phyloP scores from a whole-genome alignment of 1,140 invertebrate genomes.

The Andricus grossulariae region DNA sequence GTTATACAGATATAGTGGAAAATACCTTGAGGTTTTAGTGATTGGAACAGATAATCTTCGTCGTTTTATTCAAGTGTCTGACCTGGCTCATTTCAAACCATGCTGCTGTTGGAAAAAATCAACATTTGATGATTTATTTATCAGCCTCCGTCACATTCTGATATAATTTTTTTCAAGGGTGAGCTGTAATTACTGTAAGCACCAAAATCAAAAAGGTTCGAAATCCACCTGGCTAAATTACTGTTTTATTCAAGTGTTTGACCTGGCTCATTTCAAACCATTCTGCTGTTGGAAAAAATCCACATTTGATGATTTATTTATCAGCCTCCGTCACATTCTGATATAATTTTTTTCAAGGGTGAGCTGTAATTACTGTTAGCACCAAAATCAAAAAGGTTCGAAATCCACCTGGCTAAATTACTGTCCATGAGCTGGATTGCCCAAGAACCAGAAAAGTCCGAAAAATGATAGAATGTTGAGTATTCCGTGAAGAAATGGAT shows the following conservation, averaged over 20 bases:
- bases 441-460: no score
- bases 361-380: constrained; percentile 29
- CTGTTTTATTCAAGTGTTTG: no score
- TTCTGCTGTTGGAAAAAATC: no score
- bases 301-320: background rate
- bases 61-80: constrained; percentile 10
- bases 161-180: constrained; percentile 37
- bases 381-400: no score
- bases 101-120: background rate
- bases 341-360: constrained; percentile 28
- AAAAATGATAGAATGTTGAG: no score
- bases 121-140: background rate
- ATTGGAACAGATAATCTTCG: background rate
- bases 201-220: no score
- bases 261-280: no score
- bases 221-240: no score
- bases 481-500: no score
- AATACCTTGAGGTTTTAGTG: constrained; percentile 8
- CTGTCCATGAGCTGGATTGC: no score
- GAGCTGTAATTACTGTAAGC: constrained; percentile 31
- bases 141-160: background rate
- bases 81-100: background rate
- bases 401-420: no score
- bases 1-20: background rate
- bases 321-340: background rate